phyloP scores from a whole-genome alignment of 2,797 vertebrate genomes.

The Erpetoichthys calabaricus region DNA sequence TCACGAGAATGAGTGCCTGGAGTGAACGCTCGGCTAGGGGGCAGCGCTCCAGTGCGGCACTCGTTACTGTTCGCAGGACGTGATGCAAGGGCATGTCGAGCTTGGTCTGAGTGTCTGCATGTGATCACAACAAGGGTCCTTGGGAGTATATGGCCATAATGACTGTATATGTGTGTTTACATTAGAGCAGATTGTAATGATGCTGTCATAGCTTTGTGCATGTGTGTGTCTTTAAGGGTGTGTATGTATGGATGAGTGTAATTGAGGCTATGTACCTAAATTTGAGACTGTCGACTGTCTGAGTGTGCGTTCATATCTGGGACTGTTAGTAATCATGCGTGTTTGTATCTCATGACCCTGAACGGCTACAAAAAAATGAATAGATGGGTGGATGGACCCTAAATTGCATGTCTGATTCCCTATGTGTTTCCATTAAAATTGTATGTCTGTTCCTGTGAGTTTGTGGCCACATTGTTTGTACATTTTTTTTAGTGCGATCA shows the following conservation, averaged over 20 bases:
- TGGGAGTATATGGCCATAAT: background rate
- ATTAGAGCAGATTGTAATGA: constrained; percentile 9
- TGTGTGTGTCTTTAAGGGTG: constrained; percentile 17
- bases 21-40: background rate
- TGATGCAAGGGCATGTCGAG: too few relatives aligned
- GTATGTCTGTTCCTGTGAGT: too few relatives aligned
- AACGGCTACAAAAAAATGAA: background rate
- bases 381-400: too few relatives aligned
- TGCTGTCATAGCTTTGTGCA: constrained; percentile 12
- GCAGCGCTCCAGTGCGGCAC: too few relatives aligned
- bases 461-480: too few relatives aligned
- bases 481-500: too few relatives aligned
- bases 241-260: constrained; percentile 16
- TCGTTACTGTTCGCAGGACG: too few relatives aligned
- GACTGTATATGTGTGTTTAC: background rate
- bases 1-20: constrained; percentile 1
- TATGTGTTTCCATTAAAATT: too few relatives aligned
- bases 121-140: background rate
- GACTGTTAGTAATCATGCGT: constrained; percentile 44
- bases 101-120: background rate
- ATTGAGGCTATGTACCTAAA: constrained; percentile 25
- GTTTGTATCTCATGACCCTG: constrained; percentile 6
- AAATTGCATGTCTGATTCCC: too few relatives aligned
- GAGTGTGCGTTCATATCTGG: constrained; percentile 40
- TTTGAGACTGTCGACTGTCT: constrained; percentile 25